phyloP scores from a whole-genome alignment of 2,888 invertebrate species.

The Trichacis sp. region DNA sequence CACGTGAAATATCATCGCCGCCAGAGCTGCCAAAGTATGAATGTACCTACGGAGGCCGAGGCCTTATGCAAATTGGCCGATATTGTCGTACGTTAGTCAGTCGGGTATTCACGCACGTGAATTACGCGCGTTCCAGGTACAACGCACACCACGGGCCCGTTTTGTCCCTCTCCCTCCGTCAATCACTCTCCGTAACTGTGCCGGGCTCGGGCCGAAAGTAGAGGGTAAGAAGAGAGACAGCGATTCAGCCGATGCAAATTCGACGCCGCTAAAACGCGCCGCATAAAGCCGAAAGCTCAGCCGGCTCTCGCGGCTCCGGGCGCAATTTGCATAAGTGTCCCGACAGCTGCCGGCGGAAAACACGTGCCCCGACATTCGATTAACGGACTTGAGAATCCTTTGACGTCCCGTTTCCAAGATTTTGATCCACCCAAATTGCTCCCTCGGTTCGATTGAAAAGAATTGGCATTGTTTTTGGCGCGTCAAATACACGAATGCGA shows the following conservation, averaged over 20 bases:
- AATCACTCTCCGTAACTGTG: constrained; percentile 37
- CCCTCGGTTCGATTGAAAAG: no score
- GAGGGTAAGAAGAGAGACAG: constrained; percentile 44
- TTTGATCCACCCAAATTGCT: no score
- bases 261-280: constrained; percentile 57
- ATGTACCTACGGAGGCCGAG: constrained; percentile 28
- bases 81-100: constrained; percentile 57
- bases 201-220: constrained; percentile 32
- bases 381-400: constrained; percentile 49
- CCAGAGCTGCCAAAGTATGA: constrained; percentile 2
- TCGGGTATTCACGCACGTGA: constrained; percentile 24
- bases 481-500: not conserved
- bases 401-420: constrained; percentile 10
- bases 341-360: constrained; percentile 62
- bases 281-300: constrained; percentile 64
- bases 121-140: constrained; percentile 10
- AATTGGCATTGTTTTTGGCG: no score
- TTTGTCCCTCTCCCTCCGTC: constrained; percentile 34
- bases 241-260: constrained; percentile 64
- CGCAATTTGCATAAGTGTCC: constrained; percentile 66
- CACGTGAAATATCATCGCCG: not conserved
- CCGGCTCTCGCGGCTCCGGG: constrained; percentile 51
- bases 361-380: constrained; percentile 63
- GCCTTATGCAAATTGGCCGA: constrained; percentile 62
- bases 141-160: constrained; percentile 16